Percentiles rank a stretch among this genome's conserved stretches.
phyloP scores from a whole-genome alignment of 2,797 vertebrate genomes.

The Perodicticus potto region DNA sequence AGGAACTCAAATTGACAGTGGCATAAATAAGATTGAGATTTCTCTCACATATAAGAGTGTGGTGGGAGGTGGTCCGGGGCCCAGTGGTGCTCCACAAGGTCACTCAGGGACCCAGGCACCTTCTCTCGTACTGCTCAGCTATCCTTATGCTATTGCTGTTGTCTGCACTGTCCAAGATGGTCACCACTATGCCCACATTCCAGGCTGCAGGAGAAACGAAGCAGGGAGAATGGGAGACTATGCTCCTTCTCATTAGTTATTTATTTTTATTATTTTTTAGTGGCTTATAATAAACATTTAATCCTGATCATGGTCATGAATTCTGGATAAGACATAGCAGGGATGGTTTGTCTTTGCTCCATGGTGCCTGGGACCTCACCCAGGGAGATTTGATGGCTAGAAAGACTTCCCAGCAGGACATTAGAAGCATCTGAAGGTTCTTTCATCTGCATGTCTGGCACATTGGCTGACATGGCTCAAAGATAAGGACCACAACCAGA shows the following conservation, averaged over 20 bases:
- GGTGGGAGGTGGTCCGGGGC: background rate
- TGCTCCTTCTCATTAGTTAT: background rate
- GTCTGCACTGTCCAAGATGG: background rate
- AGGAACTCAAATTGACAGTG: background rate
- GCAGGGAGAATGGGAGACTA: background rate
- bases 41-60: background rate
- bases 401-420: background rate
- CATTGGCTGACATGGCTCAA: background rate
- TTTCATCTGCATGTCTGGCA: background rate
- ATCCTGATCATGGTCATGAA: background rate
- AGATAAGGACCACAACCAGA: background rate
- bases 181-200: background rate
- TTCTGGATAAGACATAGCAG: background rate
- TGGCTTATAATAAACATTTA: background rate
- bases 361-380: background rate
- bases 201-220: background rate
- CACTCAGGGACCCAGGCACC: background rate
- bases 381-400: background rate
- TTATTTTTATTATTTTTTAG: background rate
- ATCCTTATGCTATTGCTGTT: background rate
- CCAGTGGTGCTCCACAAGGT: background rate
- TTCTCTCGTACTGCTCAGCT: background rate
- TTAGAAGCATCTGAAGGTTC: background rate
- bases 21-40: background rate
- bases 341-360: background rate